These are phyloP conservation scores for Gymnobelideus leadbeateri DNA, from an alignment of 2,113 vertebrate genomes.

Conservation along the genomic window DNA sequence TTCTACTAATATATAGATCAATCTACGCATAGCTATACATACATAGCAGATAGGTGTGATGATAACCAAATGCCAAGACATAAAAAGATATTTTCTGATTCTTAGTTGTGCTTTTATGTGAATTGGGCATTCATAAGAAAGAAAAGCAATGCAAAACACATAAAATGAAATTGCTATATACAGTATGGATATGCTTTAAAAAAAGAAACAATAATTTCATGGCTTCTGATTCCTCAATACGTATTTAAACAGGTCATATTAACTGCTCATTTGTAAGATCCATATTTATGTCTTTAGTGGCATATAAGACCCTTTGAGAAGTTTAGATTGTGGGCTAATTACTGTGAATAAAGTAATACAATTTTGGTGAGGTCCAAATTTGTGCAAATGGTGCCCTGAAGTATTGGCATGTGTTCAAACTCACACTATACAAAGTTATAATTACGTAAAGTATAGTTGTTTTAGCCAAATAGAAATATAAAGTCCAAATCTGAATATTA, in stretches of 20 bases:
- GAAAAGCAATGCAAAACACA: not conserved
- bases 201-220: slow-evolving; percentile 63
- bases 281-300: not conserved
- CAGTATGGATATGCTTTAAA: slow-evolving; percentile 9
- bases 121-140: not conserved
- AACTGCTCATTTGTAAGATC: not conserved
- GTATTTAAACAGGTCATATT: not conserved
- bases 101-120: not conserved
- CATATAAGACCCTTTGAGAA: slow-evolving; percentile 27
- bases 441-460: not conserved
- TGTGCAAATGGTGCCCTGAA: not conserved
- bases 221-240: slow-evolving; percentile 53
- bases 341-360: not conserved
- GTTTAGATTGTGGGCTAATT: not conserved
- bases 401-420: not conserved
- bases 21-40: not conserved
- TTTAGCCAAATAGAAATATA: not conserved
- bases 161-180: not conserved
- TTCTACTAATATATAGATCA: slow-evolving; percentile 49
- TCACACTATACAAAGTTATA: not conserved
- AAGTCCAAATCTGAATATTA: not conserved
- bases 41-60: not conserved
- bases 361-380: not conserved
- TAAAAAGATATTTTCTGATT: not conserved
- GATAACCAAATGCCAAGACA: not conserved